These are phyloP conservation scores for Sternotherus odoratus DNA, from an alignment of 2,797 vertebrate species.

Conservation along the genomic window DNA sequence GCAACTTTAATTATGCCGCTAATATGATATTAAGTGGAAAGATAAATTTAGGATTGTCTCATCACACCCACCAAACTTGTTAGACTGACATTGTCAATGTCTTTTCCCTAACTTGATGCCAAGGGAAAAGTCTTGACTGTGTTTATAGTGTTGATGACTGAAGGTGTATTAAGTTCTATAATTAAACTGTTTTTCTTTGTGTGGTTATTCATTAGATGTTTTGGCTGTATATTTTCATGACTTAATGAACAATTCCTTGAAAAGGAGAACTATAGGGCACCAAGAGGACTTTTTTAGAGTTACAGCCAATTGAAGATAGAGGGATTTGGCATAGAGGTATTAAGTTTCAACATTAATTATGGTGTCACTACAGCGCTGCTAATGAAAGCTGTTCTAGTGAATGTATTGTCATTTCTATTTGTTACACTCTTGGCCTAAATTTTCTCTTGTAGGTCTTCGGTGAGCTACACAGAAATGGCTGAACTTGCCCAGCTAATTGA, in stretches of 20 bases:
- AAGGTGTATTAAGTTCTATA: neutral
- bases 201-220: neutral
- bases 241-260: slow-evolving; percentile 17
- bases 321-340: neutral
- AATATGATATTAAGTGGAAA: neutral
- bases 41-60: neutral
- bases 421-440: slow-evolving; percentile 12
- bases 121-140: neutral
- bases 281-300: neutral
- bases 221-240: slow-evolving; percentile 5
- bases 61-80: neutral
- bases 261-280: neutral
- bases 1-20: neutral
- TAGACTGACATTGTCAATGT: neutral
- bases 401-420: neutral
- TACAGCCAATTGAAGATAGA: neutral
- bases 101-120: neutral
- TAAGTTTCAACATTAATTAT: neutral
- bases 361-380: neutral
- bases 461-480: slow-evolving; percentile 67
- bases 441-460: slow-evolving; percentile 39
- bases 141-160: neutral
- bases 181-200: slow-evolving; percentile 4
- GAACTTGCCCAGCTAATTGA: slow-evolving; percentile 69
- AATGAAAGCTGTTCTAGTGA: neutral